Conservation (phyloP, 1,140 invertebrate genomes). For the Octopus sinensis region DNA sequence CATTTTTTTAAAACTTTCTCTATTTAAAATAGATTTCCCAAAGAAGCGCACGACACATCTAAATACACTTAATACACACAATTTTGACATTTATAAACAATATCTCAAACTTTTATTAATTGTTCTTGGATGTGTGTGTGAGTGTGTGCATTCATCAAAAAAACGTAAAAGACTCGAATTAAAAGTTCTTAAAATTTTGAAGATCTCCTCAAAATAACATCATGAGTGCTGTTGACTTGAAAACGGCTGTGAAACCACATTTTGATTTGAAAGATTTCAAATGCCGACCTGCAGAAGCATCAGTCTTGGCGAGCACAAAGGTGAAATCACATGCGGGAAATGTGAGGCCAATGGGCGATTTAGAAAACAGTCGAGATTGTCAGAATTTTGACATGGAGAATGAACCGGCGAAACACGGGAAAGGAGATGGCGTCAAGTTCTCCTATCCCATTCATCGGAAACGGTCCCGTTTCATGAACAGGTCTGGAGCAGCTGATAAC, state of each 20-base stretch:
- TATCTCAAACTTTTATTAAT: too few relatives aligned
- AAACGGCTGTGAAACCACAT: conserved; percentile 23
- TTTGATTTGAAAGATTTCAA: conserved; percentile 25
- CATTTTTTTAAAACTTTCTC: too few relatives aligned
- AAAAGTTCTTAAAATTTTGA: too few relatives aligned
- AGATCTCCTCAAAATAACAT: neutral
- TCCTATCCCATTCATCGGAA: neutral
- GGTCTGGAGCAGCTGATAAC: conserved; percentile 4
- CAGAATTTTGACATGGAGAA: neutral
- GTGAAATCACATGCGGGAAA: neutral
- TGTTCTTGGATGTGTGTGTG: too few relatives aligned
- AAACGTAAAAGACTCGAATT: too few relatives aligned
- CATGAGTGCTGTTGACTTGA: conserved; percentile 29
- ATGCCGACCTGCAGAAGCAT: neutral
- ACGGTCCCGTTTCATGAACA: neutral
- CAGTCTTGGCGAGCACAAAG: neutral
- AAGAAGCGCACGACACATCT: too few relatives aligned
- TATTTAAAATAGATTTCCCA: too few relatives aligned
- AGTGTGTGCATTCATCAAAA: too few relatives aligned
- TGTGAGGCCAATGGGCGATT: neutral
- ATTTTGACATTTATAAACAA: too few relatives aligned
- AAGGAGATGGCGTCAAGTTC: neutral
- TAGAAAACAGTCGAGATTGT: neutral
- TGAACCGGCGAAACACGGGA: neutral
- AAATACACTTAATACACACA: too few relatives aligned